Evolutionary conservation across 2,888 invertebrate species (phyloP), one percentile per base, ranked within the genome.

Genomic region (Dolichopus griseipennis): DNA sequence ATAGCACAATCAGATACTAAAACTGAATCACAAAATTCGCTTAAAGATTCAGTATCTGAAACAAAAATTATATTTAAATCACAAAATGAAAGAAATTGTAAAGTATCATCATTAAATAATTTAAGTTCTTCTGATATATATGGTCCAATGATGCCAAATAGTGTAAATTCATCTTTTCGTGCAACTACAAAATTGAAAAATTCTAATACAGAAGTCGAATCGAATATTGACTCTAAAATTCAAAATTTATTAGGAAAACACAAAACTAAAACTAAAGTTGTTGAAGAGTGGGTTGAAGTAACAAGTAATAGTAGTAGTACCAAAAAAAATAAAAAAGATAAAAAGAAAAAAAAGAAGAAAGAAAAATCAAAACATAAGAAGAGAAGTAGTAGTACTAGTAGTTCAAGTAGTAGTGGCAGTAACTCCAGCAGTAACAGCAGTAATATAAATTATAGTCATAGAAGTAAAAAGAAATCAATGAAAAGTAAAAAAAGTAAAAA

Each of bases 131-230:
- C 72, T 7, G 70, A 75, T 20, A 61, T 72, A 0, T 78, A 79
- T 70, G 79, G 79, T 0, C 79, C 79, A 5, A 74, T 72, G 67
- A 20, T 78, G 21, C 79, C 78, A 0, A 67, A 43, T 15, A 21
- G 5, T 9, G 7, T 64, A 52, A 15, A 61, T 41, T 21, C 34
- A 34, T 1, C 61, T 52, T 52, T 52, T 52, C 4, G 37, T 37
- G 18, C 18, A 52, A 52, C 6, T 52, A 18, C 15, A 52, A n/a
- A 18, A 18, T 52, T 18, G 2, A 18, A 37, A 7, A 37, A 27
- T 27, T 27, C 27, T 5, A 27, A 27, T 27, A 27, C 27, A 6
- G 41, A 41, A 6, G 9, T 1, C 9, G 2, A 52, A 52, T n/a
- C 18, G 15, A 7, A 6, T 69, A 4, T 70, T 6, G 72, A 72